Percentiles rank a stretch among this genome's conserved stretches.
phyloP scores from a whole-genome alignment of 1,140 invertebrate species.

The Oryctes rhinoceros region DNA sequence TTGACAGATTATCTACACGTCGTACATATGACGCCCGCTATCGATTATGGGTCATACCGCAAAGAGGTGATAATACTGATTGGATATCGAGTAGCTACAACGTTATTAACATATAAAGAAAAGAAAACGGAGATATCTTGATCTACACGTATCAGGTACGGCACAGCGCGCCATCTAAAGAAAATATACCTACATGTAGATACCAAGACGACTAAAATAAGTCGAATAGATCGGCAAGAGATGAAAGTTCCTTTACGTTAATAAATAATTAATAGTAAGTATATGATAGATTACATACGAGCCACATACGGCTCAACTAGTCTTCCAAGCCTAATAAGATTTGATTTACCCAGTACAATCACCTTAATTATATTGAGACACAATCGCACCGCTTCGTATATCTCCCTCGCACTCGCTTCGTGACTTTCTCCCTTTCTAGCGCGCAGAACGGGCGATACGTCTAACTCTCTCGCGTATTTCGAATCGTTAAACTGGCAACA shows the following conservation, averaged over 20 bases:
- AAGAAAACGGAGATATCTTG: not conserved
- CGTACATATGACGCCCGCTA: too few relatives aligned
- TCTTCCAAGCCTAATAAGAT: conserved; percentile 45
- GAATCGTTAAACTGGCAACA: conserved; percentile 59
- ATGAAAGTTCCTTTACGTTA: conserved; percentile 37
- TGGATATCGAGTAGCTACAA: not conserved
- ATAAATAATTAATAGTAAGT: conserved; percentile 40
- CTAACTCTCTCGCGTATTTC: conserved; percentile 30
- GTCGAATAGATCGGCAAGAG: conserved; percentile 28
- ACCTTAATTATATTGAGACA: conserved; percentile 47
- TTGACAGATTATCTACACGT: too few relatives aligned
- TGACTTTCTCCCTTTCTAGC: not conserved
- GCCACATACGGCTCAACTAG: conserved; percentile 34
- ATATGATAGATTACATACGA: conserved; percentile 38
- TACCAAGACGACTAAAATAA: not conserved
- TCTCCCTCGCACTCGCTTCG: too few relatives aligned
- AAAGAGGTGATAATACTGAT: not conserved
- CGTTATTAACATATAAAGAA: conserved; percentile 19
- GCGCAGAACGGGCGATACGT: not conserved
- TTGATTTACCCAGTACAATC: conserved; percentile 48
- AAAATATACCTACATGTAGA: not conserved
- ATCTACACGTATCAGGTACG: not conserved
- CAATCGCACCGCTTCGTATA: conserved; percentile 29
- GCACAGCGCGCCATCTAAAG: not conserved
- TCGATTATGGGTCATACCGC: too few relatives aligned